Base-by-base conservation (phyloP, 1,140 invertebrate species). In the Diabrotica undecimpunctata region DNA sequence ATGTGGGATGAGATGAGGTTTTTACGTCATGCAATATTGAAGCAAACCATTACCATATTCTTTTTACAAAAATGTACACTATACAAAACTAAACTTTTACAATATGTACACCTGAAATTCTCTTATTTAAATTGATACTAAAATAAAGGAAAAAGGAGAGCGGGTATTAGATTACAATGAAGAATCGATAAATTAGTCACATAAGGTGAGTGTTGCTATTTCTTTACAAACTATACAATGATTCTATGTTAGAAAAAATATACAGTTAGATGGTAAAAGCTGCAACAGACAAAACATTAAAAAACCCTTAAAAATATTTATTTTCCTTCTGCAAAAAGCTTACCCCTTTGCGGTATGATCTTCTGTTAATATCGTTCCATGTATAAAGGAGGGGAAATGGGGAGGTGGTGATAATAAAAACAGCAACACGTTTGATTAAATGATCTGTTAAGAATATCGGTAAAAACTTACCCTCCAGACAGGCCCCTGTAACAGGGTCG, bases 401-500 rank as follows among this genome's bases (percentile, higher is more conserved):
- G 63, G 46, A 62, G 62, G 58, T 59, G 25, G 67, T 67, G 69
- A 54, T 63, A 69, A 66, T 65, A 54, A 69, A 75, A 78, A 78
- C 77, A 78, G 74, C 75, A 78, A 78, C 75, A 77, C 77, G 63
- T 61, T 7, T 62, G 10, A 57, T 53, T 10, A 50, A 39, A 35
- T 56, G 46, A 66, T 55, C 10, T 60, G 25, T 25, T 25, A 46
- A 3, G 13, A 62, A 38, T 35, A 12, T 41, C 9, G 52, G 10
- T 46, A n/a, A 12, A 1, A 66, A 68, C 84, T 82, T 85, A 90
- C 91, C 90, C 87, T 90, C 87, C 66, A 90, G 84, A 77, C 91
- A 93, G 59, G 86, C 88, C 13, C 89, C 89, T 7, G 89, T 90
- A 55, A 85, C 82, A 50, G 86, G 85, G 79, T 93, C 88, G 69